These are phyloP conservation scores for Pipra filicauda DNA, from an alignment of 2,113 vertebrate genomes.

Conservation along the genomic window DNA sequence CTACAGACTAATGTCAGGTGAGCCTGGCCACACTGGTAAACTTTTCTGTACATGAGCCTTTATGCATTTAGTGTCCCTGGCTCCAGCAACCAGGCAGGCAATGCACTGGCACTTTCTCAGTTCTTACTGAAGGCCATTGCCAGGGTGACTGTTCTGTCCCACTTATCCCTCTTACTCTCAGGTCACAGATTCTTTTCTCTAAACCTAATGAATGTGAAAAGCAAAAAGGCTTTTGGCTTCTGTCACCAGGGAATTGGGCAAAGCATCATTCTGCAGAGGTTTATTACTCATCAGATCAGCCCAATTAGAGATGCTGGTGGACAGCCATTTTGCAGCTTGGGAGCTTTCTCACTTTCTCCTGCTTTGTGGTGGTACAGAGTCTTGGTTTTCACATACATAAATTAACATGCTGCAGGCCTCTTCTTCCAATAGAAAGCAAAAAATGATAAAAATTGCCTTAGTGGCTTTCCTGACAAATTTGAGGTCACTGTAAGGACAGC, in stretches of 20 bases:
- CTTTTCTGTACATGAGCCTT: neutral
- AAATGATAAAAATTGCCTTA: neutral
- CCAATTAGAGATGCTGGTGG: neutral
- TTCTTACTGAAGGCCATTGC: neutral
- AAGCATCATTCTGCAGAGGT: neutral
- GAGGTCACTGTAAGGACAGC: neutral
- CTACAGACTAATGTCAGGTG: slow-evolving; percentile 88
- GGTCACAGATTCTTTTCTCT: slow-evolving; percentile 39
- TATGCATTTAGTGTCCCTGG: neutral
- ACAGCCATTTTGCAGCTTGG: neutral
- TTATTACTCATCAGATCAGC: neutral
- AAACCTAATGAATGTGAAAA: neutral
- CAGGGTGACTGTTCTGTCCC: neutral
- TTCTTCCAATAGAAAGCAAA: neutral
- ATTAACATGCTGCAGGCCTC: neutral
- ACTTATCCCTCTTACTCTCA: slow-evolving; percentile 29
- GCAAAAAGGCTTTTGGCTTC: slow-evolving; percentile 17
- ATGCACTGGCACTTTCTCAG: neutral
- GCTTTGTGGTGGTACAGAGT: neutral
- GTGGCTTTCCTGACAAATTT: neutral
- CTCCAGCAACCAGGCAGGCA: neutral
- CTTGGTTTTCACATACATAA: neutral
- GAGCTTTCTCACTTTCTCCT: neutral
- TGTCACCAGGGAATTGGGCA: neutral
- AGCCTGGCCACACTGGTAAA: slow-evolving; percentile 19